Base-by-base conservation (phyloP, 2,797 vertebrate species). In the Syngnathus rostellatus region DNA sequence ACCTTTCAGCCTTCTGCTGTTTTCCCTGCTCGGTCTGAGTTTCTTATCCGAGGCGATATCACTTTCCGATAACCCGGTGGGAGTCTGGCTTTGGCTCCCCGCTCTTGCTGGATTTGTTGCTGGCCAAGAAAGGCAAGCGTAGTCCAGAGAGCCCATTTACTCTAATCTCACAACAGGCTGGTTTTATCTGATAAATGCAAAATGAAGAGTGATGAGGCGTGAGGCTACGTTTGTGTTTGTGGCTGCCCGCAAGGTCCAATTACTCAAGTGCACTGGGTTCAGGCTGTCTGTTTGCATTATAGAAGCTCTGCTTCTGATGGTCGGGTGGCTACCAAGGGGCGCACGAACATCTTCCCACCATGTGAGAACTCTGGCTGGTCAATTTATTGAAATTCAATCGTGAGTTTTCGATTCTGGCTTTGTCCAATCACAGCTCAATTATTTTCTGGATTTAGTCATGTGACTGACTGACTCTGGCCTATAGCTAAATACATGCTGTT, bases 181-280 rank as follows among this genome's bases (percentile, higher is more conserved):
- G 37, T 57, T 67, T 75, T 69, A 74, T 79, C 71, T 65, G 64
- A 80, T 75, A 68, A 73, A 48, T 21, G 9, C 48, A 71, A 73
- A 68, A 55, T 62, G 51, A 79, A 68, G 53, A 66, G 70, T 72
- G 64, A 74, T 70, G 62, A 64, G 61, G 64, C 14, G 16, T 25
- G 63, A 54, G 23, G 62, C 9, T 3, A 25, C 21, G 41, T 59
- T 40, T 16, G 41, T 39, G 37, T 70, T 60, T 65, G 77, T 79
- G 73, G 54, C 68, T 77, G 71, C 73, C 75, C 69, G 79, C 63
- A 77, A 81, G 74, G 77, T 81, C 77, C 66, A 84, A 80, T 84
- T 83, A 83, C 60, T 78, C 63, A 74, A 71, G 68, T 73, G 72
- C 63, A 53, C 67, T 64, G 43, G 67, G 75, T 65, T 71, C 76